Conservation (phyloP, 2,888 invertebrate genomes). For the Nomada fabriciana region DNA sequence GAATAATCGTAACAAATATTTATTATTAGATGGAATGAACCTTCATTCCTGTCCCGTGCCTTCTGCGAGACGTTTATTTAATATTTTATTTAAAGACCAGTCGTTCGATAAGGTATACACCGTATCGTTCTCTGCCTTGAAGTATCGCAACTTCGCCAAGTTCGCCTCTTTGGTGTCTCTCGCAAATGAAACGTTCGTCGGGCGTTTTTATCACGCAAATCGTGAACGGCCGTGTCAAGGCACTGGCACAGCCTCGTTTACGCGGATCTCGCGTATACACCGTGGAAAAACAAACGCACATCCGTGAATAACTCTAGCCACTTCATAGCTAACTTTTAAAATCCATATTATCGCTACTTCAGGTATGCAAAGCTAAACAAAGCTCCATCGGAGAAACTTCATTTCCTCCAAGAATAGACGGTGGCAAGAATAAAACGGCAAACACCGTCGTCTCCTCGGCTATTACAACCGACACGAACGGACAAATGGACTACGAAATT, state of each 20-base stretch:
- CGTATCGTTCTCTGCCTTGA: too few species aligned
- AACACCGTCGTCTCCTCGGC: neutral
- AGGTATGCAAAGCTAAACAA: conserved; percentile 32
- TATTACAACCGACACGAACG: neutral
- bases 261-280: conserved; percentile 24
- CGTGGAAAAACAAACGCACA: conserved; percentile 30
- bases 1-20: too few species aligned
- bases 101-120: too few species aligned
- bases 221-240: conserved; percentile 14
- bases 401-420: conserved; percentile 15
- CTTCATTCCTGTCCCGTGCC: too few species aligned
- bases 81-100: too few species aligned
- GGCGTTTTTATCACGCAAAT: conserved; percentile 1
- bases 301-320: conserved; percentile 37
- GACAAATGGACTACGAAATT: neutral
- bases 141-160: too few species aligned
- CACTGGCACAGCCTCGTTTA: conserved; percentile 11
- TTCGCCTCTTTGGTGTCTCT: too few species aligned
- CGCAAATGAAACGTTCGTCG: too few species aligned
- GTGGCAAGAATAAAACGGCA: conserved; percentile 24
- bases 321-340: conserved; percentile 27
- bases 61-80: too few species aligned
- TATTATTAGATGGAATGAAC: too few species aligned
- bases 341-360: conserved; percentile 21
- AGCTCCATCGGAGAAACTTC: conserved; percentile 1